Conservation (phyloP, 1,140 invertebrate species). For the Portunus trituberculatus region DNA sequence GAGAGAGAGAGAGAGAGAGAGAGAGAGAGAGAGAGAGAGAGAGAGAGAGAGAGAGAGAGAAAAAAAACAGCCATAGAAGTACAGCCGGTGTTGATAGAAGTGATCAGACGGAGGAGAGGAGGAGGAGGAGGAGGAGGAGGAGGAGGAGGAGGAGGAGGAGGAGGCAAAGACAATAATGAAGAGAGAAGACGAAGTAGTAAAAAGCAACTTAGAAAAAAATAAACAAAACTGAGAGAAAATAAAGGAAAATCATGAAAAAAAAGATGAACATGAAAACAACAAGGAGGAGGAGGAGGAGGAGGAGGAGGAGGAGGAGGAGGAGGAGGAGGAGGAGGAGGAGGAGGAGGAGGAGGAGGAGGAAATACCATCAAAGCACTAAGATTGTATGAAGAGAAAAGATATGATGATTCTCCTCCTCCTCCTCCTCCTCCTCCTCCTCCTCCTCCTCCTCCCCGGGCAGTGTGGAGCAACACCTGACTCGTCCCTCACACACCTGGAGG, state of each 20-base stretch:
- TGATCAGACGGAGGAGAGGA: no score
- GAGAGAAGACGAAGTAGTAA: no score
- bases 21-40: no score
- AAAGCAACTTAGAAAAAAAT: no score
- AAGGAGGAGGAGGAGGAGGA: conserved; percentile 6
- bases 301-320: not conserved
- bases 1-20: no score
- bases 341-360: not conserved
- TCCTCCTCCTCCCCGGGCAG: not conserved
- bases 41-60: no score
- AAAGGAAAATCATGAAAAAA: not conserved
- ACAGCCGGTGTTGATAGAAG: no score
- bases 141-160: no score
- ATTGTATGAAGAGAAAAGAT: not conserved
- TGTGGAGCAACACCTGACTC: not conserved
- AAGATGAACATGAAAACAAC: not conserved
- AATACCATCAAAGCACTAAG: not conserved
- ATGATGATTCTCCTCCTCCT: not conserved
- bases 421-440: not conserved
- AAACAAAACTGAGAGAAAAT: not conserved
- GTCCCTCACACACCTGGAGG: not conserved
- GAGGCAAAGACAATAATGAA: no score
- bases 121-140: no score
- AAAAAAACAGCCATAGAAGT: no score
- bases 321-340: not conserved